Base-by-base conservation (phyloP, 2,888 invertebrate genomes). In the Sarcophaga subvicina region DNA sequence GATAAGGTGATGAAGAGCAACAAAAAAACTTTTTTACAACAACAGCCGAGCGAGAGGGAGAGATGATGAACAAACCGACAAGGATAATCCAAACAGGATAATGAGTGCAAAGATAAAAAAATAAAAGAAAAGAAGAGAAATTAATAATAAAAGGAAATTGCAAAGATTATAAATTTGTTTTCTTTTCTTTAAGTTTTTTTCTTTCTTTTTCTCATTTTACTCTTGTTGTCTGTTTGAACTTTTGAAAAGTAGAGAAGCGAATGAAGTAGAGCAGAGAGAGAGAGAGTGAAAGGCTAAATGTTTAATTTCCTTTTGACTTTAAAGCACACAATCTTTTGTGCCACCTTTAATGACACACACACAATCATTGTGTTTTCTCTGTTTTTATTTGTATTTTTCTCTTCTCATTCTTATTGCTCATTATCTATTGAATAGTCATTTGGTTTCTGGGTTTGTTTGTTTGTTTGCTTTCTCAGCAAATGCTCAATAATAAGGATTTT, bases 1-100 rank as follows among this genome's bases (percentile, higher is more conserved):
- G 54, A 37, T 37, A 37, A 10, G 37, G 37, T 37, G 37, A 37
- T 37, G 37, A 37, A 37, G 37, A 37, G 37, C 37, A 37, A 37
- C 10, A 37, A 37, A 37, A 37, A 37, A 37, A 37, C 37, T 37
- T 37, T 37, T 37, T 37, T 37, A 37, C 37, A 37, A 37, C 37
- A 37, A 8, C 37, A 37, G 2, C 2, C 2, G 8, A 10, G 8
- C 2, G 8, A 37, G 8, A 2, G 8, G 64, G 22, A 22, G 22
- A 59, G 71, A 49, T 25, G 49, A 76, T 64, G 67, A 71, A 59
- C 59, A 71, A 77, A 66, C 71, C 76, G 17, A 71, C 70, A 77
- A 64, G 27, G n/a, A 70, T 70, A 71, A 76, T 47, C 37, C 27
- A 59, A 73, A 54, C 54, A 54, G 54, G 54, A 54, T 54, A 14